Base-by-base conservation (phyloP, 1,140 invertebrate genomes). In the Leptinotarsa defecta region DNA sequence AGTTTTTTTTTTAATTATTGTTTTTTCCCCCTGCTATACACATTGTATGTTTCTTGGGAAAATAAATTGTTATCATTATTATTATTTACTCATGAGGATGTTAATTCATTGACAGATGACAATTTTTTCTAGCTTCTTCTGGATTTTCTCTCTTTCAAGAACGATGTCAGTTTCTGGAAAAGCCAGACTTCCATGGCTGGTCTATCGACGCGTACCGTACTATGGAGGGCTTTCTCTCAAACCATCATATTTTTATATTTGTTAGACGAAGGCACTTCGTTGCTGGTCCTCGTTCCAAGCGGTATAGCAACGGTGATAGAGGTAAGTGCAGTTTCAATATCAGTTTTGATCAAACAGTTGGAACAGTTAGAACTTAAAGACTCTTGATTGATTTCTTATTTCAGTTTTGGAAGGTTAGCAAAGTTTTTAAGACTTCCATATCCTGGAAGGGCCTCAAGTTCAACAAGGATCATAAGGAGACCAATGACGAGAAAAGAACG, bases 121-220 rank as follows among this genome's bases (percentile, higher is more conserved):
- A 71, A 20, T 15, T 73, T 68, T 76, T 91, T 91, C 67, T 87
- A 98, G 96, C 84, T 99, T 70, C 87, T 99, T 13, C 97, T 99
- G 84, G 98, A 99, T 84, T 96, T 99, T 82, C 87, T 99, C 65
- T 96, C 98, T 3, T 98, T 99, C 82, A 99, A 99, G 89, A 99
- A 98, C 86, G 98, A 99, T 81, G 94, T 99, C 4, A 91, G 90
- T 78, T 99, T 98, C 85, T 99, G 98, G 98, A 90, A 91, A 74
- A 89, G 91, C 15, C 91, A 94, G 80, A 91, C 91, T 49, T 93
- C 92, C 1, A 93, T 98, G 86, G 95, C 92, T 48, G 98, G 98
- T 2, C 84, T 99, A 3, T 99, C 97, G 8, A 90, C 91, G 13
- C 89, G 94, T 74, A 96, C 95, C 4, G 92, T 98, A 5, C 79